Conservation (phyloP, 2,888 invertebrate species). For the Rhopalosiphum nymphaeae region DNA sequence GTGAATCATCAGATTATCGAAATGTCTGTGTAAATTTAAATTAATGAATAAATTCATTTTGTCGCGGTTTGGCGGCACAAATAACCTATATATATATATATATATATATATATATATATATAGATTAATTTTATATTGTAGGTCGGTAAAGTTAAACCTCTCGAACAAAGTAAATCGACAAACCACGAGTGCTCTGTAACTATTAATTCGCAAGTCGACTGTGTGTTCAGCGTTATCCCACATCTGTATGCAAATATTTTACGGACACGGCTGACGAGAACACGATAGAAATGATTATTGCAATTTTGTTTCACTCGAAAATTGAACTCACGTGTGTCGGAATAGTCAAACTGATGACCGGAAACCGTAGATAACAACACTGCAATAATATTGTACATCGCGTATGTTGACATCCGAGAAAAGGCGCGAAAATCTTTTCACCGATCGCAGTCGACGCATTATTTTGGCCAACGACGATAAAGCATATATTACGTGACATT, state of each 20-base stretch:
- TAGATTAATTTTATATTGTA: background rate
- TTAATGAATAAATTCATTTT: background rate
- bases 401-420: background rate
- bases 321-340: background rate
- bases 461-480: background rate
- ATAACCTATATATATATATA: background rate
- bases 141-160: background rate
- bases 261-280: background rate
- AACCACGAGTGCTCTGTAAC: background rate
- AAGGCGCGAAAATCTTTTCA: background rate
- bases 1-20: background rate
- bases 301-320: background rate
- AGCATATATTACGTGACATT: background rate
- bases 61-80: background rate
- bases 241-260: background rate
- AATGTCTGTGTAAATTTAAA: background rate
- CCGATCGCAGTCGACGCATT: background rate
- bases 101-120: too few relatives aligned
- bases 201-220: background rate
- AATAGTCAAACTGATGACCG: background rate
- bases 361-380: constrained; percentile 26
- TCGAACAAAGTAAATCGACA: background rate
- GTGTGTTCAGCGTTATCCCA: background rate
- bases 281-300: background rate
- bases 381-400: background rate